phyloP scores from a whole-genome alignment of 2,888 invertebrate species.

The Amorpha juglandis region DNA sequence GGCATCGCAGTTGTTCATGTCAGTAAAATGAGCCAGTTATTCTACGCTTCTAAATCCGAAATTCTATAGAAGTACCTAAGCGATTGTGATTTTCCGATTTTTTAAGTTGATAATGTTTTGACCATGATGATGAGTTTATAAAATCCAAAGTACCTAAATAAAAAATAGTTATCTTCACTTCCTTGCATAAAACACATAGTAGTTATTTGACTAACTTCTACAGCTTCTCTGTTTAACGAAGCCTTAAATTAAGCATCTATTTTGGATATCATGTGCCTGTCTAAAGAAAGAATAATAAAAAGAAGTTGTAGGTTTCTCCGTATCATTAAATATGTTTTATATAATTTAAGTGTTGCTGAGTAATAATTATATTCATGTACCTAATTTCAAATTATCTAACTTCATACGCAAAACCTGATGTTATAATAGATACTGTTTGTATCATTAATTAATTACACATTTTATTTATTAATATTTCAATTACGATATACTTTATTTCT shows the following conservation, averaged over 20 bases:
- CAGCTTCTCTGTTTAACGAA: background rate
- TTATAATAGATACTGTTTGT: no score
- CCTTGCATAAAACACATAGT: background rate
- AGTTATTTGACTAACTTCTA: background rate
- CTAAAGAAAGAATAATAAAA: background rate
- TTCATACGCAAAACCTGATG: background rate
- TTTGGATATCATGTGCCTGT: conserved; percentile 1
- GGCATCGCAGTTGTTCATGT: background rate
- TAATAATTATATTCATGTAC: background rate
- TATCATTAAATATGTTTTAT: background rate
- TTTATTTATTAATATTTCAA: no score
- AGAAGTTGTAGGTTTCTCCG: background rate
- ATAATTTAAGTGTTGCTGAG: background rate
- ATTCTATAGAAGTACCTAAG: background rate
- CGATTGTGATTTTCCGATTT: background rate
- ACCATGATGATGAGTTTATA: background rate
- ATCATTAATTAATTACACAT: no score
- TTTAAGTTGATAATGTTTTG: background rate
- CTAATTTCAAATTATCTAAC: background rate
- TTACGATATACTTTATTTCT: no score
- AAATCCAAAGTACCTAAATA: background rate
- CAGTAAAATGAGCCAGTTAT: background rate
- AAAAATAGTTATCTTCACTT: background rate
- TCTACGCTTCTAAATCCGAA: no score
- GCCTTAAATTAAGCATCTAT: background rate